phyloP scores from a whole-genome alignment of 2,113 vertebrate species.

The Clarias batrachus region DNA sequence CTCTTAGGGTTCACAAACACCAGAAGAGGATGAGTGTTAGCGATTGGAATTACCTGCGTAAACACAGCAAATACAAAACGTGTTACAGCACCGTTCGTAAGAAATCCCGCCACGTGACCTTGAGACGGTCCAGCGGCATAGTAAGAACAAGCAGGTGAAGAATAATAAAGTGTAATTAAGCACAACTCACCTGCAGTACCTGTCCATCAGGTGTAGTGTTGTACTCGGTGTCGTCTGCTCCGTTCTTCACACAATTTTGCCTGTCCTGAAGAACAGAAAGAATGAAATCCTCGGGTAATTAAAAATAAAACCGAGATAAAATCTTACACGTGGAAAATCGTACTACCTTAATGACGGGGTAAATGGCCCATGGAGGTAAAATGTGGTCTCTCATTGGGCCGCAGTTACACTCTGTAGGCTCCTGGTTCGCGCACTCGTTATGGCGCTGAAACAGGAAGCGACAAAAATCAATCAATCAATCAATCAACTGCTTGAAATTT shows the following conservation, averaged over 20 bases:
- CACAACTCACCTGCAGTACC: slow-evolving; percentile 76
- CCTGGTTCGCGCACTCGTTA: slow-evolving; percentile 75
- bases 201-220: slow-evolving; percentile 81
- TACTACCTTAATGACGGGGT: slow-evolving; percentile 80
- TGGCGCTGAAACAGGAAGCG: slow-evolving; percentile 78
- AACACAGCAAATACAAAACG: background rate
- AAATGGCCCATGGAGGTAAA: slow-evolving; percentile 86
- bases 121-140: background rate
- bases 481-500: background rate
- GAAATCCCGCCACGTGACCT: background rate
- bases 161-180: background rate
- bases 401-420: slow-evolving; percentile 77
- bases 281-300: too few relatives aligned
- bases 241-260: slow-evolving; percentile 69
- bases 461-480: background rate
- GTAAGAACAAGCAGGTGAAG: background rate
- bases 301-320: too few relatives aligned
- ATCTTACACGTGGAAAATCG: background rate
- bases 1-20: slow-evolving; percentile 93
- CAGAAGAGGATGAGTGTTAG: slow-evolving; percentile 82
- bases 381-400: slow-evolving; percentile 84
- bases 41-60: slow-evolving; percentile 75
- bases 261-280: slow-evolving; percentile 69
- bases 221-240: slow-evolving; percentile 68
- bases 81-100: too few relatives aligned